A percentile compares a stretch with the other conserved stretches of the same genome.
Conservation (phyloP, 2,888 invertebrate species). For the Chymomyza caudatula region DNA sequence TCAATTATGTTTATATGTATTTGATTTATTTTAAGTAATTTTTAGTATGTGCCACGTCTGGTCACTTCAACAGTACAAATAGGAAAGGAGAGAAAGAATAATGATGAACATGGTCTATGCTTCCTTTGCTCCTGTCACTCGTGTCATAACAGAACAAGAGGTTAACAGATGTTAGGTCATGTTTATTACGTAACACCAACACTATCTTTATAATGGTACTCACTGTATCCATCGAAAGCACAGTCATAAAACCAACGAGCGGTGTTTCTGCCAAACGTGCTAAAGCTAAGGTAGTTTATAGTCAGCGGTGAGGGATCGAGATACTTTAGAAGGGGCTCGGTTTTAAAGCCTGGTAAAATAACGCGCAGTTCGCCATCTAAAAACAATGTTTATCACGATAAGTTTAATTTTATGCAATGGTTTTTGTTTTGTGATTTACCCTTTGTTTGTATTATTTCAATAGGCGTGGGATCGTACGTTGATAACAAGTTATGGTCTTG, state of each 20-base stretch:
- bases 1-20: no score
- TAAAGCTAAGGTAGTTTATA: constrained; percentile 84
- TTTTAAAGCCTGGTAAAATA: constrained; percentile 81
- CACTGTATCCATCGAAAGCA: constrained; percentile 69
- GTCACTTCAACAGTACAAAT: no score
- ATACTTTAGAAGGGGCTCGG: constrained; percentile 81
- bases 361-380: constrained; percentile 82
- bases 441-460: constrained; percentile 82
- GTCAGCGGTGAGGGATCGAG: constrained; percentile 81
- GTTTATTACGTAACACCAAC: no score
- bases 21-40: no score
- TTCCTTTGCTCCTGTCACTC: no score
- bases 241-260: constrained; percentile 86
- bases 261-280: constrained; percentile 83
- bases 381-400: constrained; percentile 5
- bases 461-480: constrained; percentile 81
- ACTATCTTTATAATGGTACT: not conserved
- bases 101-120: no score
- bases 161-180: no score
- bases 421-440: constrained; percentile 66
- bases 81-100: no score
- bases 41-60: no score
- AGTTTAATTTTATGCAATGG: not conserved
- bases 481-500: constrained; percentile 81
- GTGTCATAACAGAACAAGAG: no score